These are phyloP conservation scores for Lagodon rhomboides DNA, from an alignment of 2,797 vertebrate species.

Conservation along the genomic window DNA sequence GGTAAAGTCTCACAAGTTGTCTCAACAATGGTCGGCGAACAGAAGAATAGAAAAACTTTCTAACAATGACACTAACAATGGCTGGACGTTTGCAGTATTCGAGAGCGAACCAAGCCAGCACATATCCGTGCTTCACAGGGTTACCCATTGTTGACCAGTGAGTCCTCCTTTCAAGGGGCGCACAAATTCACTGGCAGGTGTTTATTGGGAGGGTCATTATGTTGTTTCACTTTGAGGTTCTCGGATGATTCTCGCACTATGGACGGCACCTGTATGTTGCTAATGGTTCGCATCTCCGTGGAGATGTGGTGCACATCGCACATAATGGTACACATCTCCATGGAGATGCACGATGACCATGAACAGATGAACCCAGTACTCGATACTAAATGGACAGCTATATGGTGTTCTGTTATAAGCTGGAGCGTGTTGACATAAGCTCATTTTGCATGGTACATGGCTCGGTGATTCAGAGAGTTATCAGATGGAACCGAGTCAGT, in stretches of 20 bases:
- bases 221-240: not conserved
- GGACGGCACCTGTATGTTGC: not conserved
- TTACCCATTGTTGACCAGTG: not conserved
- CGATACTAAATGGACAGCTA: not conserved
- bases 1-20: not conserved
- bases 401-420: conserved; percentile 6
- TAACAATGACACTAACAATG: conserved; percentile 1
- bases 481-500: not conserved
- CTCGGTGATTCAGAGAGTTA: not conserved
- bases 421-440: conserved; percentile 4
- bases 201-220: not conserved
- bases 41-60: not conserved
- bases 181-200: not conserved
- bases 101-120: not conserved
- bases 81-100: not conserved
- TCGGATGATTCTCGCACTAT: not conserved
- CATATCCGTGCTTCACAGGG: not conserved
- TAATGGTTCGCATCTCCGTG: not conserved
- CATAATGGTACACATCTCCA: not conserved
- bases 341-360: conserved; percentile 1
- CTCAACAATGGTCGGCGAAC: not conserved
- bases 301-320: too few species aligned
- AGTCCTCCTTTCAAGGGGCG: not conserved
- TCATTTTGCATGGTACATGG: not conserved
- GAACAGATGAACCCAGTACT: not conserved